Evolutionary conservation across 2,797 vertebrate species (phyloP), one percentile per base, ranked within the genome.

Genomic region (Sparidentex hasta): DNA sequence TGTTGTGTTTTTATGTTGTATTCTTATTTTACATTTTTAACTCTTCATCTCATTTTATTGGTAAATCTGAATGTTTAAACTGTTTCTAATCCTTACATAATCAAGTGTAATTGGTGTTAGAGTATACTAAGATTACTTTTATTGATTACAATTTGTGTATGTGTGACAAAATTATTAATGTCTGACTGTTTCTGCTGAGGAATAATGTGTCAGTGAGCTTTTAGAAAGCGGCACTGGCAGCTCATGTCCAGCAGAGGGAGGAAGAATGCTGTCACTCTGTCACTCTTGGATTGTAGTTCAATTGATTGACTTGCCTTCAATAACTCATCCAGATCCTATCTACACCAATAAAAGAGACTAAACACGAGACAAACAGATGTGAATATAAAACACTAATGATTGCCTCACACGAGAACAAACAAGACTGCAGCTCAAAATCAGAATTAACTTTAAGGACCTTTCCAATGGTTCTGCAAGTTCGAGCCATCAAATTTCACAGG

Each of bases 221-320:
- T 5, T 8, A 17, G 13, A 12, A 46, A 44, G 27, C 16, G 47
- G 76, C 65, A 73, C 47, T 74, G 5, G 20, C 43, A 5, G 0
- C 3, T 4, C 11, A 3, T 51, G 13, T 41, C 88, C 94, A 92
- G 80, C 81, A 94, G 93, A 74, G 76, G 88, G 92, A 18, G 76
- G 9, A 18, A 91, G 46, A 84, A 55, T 66, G 38, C 83, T 62
- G 23, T 62, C 11, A 54, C 2, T 17, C 38, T 38, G 38, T 38
- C 50, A 4, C 14, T 6, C 27, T 21, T 29, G 2, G 62, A 13
- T 16, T 58, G 14, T 20, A 29, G 46, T 68, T 54, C 62, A 5
- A 51, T 9, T 47, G 17, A 66, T 12, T 23, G 11, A 50, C 20
- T 21, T 43, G 20, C 9, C 7, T 21, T 3, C 44, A 71, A 1